Evolutionary conservation across 2,797 vertebrate species (phyloP).

Genomic region (Lepilemur septentrionalis): DNA sequence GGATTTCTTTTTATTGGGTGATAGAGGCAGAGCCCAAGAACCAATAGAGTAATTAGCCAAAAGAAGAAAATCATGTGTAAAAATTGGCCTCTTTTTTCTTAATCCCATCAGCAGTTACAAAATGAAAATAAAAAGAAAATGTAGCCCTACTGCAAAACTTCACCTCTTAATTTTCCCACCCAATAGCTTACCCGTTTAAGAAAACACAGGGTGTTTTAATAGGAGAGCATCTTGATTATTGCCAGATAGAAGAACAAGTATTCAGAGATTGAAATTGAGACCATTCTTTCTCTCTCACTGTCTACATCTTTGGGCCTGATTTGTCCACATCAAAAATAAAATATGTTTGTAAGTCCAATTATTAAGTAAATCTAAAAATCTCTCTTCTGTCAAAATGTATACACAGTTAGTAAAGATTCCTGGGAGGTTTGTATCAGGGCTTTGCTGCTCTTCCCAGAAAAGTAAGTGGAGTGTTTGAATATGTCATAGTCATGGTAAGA

Average conservation of each 20-base stretch:
- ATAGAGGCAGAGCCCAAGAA: not conserved
- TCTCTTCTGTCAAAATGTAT: not conserved
- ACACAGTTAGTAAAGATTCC: conserved; percentile 2
- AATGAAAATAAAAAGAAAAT: conserved; percentile 48
- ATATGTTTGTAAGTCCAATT: not conserved
- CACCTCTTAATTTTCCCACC: not conserved
- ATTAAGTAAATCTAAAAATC: conserved; percentile 12
- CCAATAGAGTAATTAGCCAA: not conserved
- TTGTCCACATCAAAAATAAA: conserved; percentile 24
- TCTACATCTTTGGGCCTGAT: not conserved
- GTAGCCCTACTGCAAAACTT: not conserved
- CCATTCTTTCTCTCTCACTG: not conserved
- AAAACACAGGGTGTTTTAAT: not conserved
- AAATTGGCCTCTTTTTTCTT: not conserved
- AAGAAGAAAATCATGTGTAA: not conserved
- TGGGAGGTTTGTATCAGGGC: not conserved
- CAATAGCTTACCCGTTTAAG: not conserved
- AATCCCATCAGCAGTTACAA: not conserved
- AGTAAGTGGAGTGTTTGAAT: not conserved
- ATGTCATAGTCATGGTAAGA: not conserved
- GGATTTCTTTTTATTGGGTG: not conserved
- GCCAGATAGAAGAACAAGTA: not conserved
- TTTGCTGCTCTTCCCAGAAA: not conserved
- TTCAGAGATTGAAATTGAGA: not conserved
- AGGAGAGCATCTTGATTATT: not conserved